A percentile compares a stretch with the other conserved stretches of the same genome.
phyloP scores from a whole-genome alignment of 2,888 invertebrate genomes.

The Fissipunctia ypsillon region DNA sequence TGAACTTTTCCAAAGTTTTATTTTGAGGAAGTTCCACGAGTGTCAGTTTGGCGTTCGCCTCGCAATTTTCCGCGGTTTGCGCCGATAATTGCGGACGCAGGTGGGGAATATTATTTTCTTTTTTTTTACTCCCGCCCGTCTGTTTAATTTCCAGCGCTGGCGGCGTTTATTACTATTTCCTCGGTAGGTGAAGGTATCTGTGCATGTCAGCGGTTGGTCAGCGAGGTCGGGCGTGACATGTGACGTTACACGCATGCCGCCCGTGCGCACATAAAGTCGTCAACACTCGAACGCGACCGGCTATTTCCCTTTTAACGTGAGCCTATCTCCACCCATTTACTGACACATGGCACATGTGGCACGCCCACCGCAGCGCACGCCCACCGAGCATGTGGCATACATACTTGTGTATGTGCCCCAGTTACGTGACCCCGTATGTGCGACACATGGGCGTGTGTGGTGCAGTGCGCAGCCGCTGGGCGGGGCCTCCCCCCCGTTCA shows the following conservation, averaged over 20 bases:
- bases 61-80: conserved; percentile 89
- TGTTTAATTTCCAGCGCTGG: conserved; percentile 68
- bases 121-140: conserved; percentile 70
- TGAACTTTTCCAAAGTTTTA: conserved; percentile 89
- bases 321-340: conserved; percentile 78
- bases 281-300: conserved; percentile 65
- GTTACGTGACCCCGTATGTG: conserved; percentile 80
- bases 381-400: conserved; percentile 74
- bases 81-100: conserved; percentile 89
- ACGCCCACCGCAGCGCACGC: conserved; percentile 84
- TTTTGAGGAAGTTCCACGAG: conserved; percentile 89
- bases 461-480: conserved; percentile 84
- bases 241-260: conserved; percentile 59
- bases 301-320: conserved; percentile 68
- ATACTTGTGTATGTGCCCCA: conserved; percentile 81
- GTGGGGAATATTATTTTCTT: conserved; percentile 82
- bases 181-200: conserved; percentile 42
- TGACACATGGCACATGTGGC: conserved; percentile 75
- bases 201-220: conserved; percentile 55
- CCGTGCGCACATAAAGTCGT: conserved; percentile 53
- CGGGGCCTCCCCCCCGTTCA: conserved; percentile 82
- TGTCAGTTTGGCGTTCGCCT: conserved; percentile 88
- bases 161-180: conserved; percentile 70
- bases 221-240: conserved; percentile 61
- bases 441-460: conserved; percentile 82